Base-by-base conservation (phyloP, 2,797 vertebrate genomes). In the Pteronotus mesoamericanus region DNA sequence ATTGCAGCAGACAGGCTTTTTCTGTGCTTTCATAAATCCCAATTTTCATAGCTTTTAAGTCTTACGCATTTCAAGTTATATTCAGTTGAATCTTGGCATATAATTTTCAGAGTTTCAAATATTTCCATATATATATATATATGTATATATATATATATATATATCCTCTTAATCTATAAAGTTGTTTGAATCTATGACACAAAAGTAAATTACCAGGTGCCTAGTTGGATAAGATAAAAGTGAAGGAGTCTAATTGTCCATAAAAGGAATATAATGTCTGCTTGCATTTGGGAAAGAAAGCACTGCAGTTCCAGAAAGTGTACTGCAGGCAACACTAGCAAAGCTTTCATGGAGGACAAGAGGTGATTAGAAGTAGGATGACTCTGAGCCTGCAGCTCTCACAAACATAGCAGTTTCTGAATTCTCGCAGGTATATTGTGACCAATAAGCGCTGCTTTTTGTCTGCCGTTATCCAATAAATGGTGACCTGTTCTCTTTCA, bases 1-100 rank as follows among this genome's bases (percentile, higher is more conserved):
- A 71, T 78, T 90, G 84, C 37, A 96, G n/a, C n/a, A 91, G 32
- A 64, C 32, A 75, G 24, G 59, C 16, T 89, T 88, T 94, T 95
- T 74, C 74, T 94, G 46, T 80, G 91, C 78, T 87, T 96, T 96
- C 97, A 96, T 96, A 97, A 97, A 98, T 96, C 78, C 15, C 26
- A 86, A 24, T 91, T 96, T 97, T 96, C 78, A 77, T 89, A 80
- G 46, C 34, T 96, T 97, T 96, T 96, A 78, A 96, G 46, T 96
- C 71, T 95, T 61, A 68, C 21, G 22, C 75, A 66, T 93, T 98
- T 88, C 48, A 94, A 97, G 85, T 96, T 92, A 71, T 74, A 95
- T 82, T 95, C 96, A 86, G 4, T 86, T 95, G 94, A 96, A 98
- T 97, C 44, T 32, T 57, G 53, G 29, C 6, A 24, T 66, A 24